Conservation (phyloP, 2,797 vertebrate genomes). For the Bothrops alternatus region DNA sequence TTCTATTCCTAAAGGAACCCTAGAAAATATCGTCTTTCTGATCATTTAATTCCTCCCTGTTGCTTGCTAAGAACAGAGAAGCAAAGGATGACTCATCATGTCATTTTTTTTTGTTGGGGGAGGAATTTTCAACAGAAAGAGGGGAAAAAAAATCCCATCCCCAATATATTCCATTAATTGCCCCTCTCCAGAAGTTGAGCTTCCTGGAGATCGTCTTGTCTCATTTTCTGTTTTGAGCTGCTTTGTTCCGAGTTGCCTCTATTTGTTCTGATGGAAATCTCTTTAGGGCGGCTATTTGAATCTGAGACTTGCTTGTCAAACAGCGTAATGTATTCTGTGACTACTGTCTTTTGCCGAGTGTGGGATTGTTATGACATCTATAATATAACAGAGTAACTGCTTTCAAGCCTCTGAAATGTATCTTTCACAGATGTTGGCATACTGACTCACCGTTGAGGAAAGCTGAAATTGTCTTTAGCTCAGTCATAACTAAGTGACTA, state of each 20-base stretch:
- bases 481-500: slow-evolving; percentile 44
- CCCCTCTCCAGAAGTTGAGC: slow-evolving; percentile 27
- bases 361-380: slow-evolving; percentile 69
- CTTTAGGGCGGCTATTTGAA: slow-evolving; percentile 63
- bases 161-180: slow-evolving; percentile 55
- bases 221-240: slow-evolving; percentile 59
- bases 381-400: slow-evolving; percentile 62
- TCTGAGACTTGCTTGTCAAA: slow-evolving; percentile 65
- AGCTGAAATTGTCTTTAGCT: slow-evolving; percentile 54
- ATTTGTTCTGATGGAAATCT: slow-evolving; percentile 68
- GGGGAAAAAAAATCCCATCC: slow-evolving; percentile 48
- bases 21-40: neutral
- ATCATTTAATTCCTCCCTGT: neutral
- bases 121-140: neutral
- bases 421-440: slow-evolving; percentile 53
- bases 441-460: slow-evolving; percentile 48
- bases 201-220: slow-evolving; percentile 61
- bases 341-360: slow-evolving; percentile 67
- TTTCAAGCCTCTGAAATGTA: slow-evolving; percentile 62
- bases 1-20: neutral
- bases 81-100: neutral
- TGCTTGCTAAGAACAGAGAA: neutral
- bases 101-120: too few relatives aligned
- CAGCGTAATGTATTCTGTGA: slow-evolving; percentile 62
- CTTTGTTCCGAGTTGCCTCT: slow-evolving; percentile 61